Evolutionary conservation across 2,888 invertebrate genomes (phyloP).

Genomic region (Ferrisia virgata): DNA sequence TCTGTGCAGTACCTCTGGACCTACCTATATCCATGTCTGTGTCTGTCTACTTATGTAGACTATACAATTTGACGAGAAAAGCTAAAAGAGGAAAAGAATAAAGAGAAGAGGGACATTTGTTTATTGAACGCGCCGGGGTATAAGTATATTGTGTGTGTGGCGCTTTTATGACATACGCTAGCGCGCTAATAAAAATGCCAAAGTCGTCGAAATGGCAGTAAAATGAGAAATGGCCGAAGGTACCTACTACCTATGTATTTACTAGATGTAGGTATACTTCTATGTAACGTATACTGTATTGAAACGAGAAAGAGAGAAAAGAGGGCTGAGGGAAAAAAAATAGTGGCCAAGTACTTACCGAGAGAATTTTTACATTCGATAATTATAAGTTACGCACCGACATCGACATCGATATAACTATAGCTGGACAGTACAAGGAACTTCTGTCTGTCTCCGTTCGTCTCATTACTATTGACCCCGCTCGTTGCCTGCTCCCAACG

Average conservation of each 20-base stretch:
- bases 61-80: neutral
- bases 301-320: neutral
- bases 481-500: neutral
- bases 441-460: neutral
- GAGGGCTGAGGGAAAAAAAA: neutral
- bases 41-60: too few species aligned
- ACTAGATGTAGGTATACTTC: too few species aligned
- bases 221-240: constrained; percentile 39
- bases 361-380: constrained; percentile 43
- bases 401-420: constrained; percentile 10
- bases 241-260: too few species aligned
- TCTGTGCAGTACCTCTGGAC: too few species aligned
- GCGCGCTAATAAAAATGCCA: constrained; percentile 42
- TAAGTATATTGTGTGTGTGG: neutral
- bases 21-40: too few species aligned
- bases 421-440: neutral
- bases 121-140: constrained; percentile 3
- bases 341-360: constrained; percentile 16
- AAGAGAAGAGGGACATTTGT: constrained; percentile 11
- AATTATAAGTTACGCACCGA: constrained; percentile 45
- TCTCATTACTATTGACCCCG: too few species aligned
- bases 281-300: neutral
- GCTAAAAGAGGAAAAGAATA: neutral
- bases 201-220: constrained; percentile 44
- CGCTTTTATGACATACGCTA: constrained; percentile 41